Base-by-base conservation (phyloP, 2,113 vertebrate genomes). In the Barbus barbus region DNA sequence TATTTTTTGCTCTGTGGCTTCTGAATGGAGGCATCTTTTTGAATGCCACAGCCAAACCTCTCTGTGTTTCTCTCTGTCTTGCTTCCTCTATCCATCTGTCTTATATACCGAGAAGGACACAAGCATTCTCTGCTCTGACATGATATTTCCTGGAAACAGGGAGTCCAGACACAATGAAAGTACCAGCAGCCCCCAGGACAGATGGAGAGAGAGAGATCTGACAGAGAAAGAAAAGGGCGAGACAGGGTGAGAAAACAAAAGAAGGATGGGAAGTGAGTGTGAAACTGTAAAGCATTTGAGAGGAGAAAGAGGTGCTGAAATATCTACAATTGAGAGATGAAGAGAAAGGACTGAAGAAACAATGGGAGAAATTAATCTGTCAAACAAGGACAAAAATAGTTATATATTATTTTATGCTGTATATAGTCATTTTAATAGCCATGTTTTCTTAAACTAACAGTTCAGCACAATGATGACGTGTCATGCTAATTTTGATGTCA, bases 91-190 rank as follows among this genome's bases (percentile, higher is more conserved):
- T 76, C 56, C 44, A 44, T 78, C 56, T 41, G 58, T 74, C 28
- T 63, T 36, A 53, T 91, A 75, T 67, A 83, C 80, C 78, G 58
- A 84, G 84, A 85, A 87, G 86, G 91, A 91, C 93, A 93, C 91
- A 86, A 92, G 90, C 87, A 85, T 88, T 90, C 87, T 85, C 89
- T 90, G 83, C 58, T 89, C 89, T 86, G 89, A 88, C 84, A 84
- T 86, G 83, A 92, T 91, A 90, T 56, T 72, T 86, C 91, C 90
- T 85, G 86, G 83, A 88, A 84, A 90, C 36, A 48, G 53, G 78
- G 56, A 53, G 81, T 46, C 76, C 81, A 86, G 53, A 87, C 20
- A 78, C 36, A 65, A 33, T 81, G 28, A 61, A 33, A 78, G 80
- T 87, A 88, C 83, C 53, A 74, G 78, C 61, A 84, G 87, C 89